Base-by-base conservation (phyloP, 2,888 invertebrate genomes). In the Subacronicta megacephala region DNA sequence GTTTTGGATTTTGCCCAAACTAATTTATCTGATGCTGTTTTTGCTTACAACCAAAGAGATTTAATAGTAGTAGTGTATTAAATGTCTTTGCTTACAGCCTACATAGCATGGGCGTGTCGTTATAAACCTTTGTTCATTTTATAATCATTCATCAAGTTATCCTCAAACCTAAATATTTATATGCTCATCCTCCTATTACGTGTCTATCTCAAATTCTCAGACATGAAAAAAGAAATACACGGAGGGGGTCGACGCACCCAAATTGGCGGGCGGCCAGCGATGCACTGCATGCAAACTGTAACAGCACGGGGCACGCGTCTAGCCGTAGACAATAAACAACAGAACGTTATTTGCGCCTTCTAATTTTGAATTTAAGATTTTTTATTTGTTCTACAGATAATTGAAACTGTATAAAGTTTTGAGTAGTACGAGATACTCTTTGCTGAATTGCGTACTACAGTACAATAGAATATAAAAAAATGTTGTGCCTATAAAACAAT, bases 251-350 rank as follows among this genome's bases (percentile, higher is more conserved):
- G 81, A 79, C 80, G 88, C 81, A 78, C 88, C 72, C 81, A 74
- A 71, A 77, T 86, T 89, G 89, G 89, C 87, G 69, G 57, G 45
- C 53, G 68, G 82, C 88, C 88, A 89, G 85, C 67, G 54, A 62
- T 82, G 82, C 82, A 84, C 73, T 75, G 72, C 64, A 51, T 77
- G 74, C 75, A 61, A 68, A 77, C 72, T 80, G 49, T 81, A 80
- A 80, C 76, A 83, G 80, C 84, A 83, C 58, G 60, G 57, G 41
- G 43, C 46, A 60, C 59, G 64, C 51, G 62, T 69, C 80, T 81
- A 78, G 71, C 63, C 78, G 77, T 84, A 87, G 86, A 87, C 76
- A 82, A 85, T 72, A 75, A 75, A 71, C 71, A 55, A 56, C 29
- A 31, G 40, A 50, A 62, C 47, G 49, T 72, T 67, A 59, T 47